Percentiles rank a stretch among this genome's conserved stretches.
Conservation (phyloP, 2,888 invertebrate species). For the Calliphora vomitoria region DNA sequence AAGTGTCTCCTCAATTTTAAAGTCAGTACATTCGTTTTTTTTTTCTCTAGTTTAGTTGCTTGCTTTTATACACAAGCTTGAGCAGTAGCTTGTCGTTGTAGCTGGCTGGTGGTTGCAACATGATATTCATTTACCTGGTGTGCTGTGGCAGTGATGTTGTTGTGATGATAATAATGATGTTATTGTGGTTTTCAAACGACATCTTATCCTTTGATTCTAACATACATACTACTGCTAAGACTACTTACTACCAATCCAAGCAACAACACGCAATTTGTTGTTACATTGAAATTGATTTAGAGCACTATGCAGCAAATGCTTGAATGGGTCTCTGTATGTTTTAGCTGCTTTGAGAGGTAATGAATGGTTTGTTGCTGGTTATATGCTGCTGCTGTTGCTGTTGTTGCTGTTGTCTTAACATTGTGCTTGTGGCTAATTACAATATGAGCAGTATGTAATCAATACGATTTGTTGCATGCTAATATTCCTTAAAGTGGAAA, state of each 20-base stretch:
- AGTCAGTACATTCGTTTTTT: conserved; percentile 7
- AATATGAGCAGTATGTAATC: conserved; percentile 72
- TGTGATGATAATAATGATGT: conserved; percentile 54
- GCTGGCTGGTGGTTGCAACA: conserved; percentile 53
- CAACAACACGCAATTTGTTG: conserved; percentile 73
- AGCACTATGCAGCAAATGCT: conserved; percentile 48
- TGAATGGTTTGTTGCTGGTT: conserved; percentile 68
- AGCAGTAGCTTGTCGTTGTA: conserved; percentile 27
- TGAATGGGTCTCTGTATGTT: neutral
- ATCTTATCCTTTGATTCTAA: conserved; percentile 69
- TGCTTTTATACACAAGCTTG: conserved; percentile 12
- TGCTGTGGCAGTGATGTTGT: neutral
- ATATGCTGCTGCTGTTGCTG: neutral
- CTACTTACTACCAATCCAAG: neutral
- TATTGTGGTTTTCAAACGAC: conserved; percentile 64
- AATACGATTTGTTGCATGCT: conserved; percentile 72
- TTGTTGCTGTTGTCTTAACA: conserved; percentile 63
- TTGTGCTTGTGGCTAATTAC: conserved; percentile 74
- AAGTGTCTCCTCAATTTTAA: conserved; percentile 62
- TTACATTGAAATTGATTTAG: conserved; percentile 72
- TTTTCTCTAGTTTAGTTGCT: neutral
- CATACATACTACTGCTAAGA: conserved; percentile 23
- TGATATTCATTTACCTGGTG: conserved; percentile 69
- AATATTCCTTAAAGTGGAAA: conserved; percentile 63
- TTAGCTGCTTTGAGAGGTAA: conserved; percentile 27